A percentile compares a stretch with the other conserved stretches of the same genome.
phyloP scores from a whole-genome alignment of 2,888 invertebrate species.

The Eristalinus sepulchralis region DNA sequence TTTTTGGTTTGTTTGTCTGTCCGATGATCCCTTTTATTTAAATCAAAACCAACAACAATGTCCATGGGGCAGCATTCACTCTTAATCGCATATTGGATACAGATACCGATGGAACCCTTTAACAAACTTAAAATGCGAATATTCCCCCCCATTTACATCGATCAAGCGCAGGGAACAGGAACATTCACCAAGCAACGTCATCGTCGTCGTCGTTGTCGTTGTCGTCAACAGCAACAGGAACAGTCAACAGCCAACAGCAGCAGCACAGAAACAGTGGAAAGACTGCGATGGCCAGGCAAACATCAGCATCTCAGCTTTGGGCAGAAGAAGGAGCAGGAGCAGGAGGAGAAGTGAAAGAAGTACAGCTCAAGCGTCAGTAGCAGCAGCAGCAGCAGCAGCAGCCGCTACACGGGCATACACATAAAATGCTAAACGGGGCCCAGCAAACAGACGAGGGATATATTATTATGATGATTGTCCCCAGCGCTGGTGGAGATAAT shows the following conservation, averaged over 20 bases:
- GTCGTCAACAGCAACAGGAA: not conserved
- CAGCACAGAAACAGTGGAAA: not conserved
- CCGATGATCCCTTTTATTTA: constrained; percentile 53
- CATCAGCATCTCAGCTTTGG: not conserved
- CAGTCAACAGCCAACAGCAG: not conserved
- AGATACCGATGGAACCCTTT: constrained; percentile 2
- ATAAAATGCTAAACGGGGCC: constrained; percentile 51
- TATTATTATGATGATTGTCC: constrained; percentile 69
- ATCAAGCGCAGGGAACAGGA: constrained; percentile 27
- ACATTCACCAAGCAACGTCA: not conserved
- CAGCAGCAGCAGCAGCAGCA: constrained; percentile 8
- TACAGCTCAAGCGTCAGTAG: not conserved
- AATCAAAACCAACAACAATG: constrained; percentile 33
- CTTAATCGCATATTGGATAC: constrained; percentile 45
- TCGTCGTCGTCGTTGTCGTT: not conserved
- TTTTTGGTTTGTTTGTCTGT: not conserved
- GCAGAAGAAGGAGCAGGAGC: not conserved
- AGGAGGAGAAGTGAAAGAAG: too few species aligned
- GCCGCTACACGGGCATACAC: not conserved
- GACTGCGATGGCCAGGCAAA: not conserved
- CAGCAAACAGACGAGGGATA: constrained; percentile 59
- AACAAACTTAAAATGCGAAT: constrained; percentile 44
- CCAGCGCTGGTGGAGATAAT: constrained; percentile 39
- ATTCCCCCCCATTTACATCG: constrained; percentile 48
- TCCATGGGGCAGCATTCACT: not conserved